Evolutionary conservation across 2,888 invertebrate species (phyloP).

Genomic region (Lasioglossum oenotherae): DNA sequence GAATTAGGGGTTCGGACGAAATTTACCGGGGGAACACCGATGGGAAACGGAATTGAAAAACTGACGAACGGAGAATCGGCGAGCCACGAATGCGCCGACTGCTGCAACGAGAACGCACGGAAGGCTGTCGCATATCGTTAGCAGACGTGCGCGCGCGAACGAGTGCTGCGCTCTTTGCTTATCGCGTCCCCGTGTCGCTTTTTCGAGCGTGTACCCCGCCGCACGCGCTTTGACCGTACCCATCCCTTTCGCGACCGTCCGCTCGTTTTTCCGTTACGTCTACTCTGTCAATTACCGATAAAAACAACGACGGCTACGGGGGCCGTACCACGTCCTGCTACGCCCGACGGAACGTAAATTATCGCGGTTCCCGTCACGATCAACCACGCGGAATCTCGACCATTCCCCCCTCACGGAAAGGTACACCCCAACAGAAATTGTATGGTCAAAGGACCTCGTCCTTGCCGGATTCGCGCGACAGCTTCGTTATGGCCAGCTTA

Average conservation of each 20-base stretch:
- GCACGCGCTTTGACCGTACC: conserved; percentile 30
- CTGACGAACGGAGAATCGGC: conserved; percentile 23
- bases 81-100: neutral
- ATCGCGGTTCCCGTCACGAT: conserved; percentile 63
- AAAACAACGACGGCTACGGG: conserved; percentile 65
- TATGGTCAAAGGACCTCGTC: conserved; percentile 1
- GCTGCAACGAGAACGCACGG: neutral
- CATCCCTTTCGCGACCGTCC: conserved; percentile 33
- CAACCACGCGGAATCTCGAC: conserved; percentile 59
- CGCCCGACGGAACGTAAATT: conserved; percentile 65
- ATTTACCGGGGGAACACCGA: conserved; percentile 13
- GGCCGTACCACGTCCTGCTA: conserved; percentile 33
- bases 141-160: neutral
- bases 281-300: conserved; percentile 75
- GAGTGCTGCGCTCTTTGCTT: conserved; percentile 36
- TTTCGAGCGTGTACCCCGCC: neutral
- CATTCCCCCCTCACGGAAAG: neutral
- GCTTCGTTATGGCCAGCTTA: neutral
- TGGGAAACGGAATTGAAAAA: conserved; percentile 36
- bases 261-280: conserved; percentile 56
- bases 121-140: conserved; percentile 44
- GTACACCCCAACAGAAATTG: neutral
- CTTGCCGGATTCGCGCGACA: neutral
- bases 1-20: conserved; percentile 30
- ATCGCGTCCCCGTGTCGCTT: conserved; percentile 23